Evolutionary conservation across 1,140 invertebrate species (phyloP), one percentile per base, ranked within the genome.

Genomic region (Philopotamus ludificatus): DNA sequence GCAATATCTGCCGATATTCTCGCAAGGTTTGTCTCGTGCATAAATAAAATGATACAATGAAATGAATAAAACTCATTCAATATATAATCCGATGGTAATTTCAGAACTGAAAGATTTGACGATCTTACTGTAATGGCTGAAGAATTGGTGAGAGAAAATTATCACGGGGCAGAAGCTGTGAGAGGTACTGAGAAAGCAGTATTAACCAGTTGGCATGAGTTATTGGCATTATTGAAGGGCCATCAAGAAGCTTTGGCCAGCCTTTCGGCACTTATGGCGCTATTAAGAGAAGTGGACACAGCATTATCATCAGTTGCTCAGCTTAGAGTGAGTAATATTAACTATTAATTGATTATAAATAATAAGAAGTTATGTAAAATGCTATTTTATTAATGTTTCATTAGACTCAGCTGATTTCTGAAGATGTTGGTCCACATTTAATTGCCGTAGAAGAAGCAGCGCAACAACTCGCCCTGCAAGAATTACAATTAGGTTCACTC

Each of bases 1-100:
- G 97, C 97, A 18, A 97, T 99, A 53, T 94, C 92, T 71, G 96
- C 96, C 0, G 97, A 99, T 74, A 98, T 99, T 65, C 78, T 97
- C 26, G 92, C 96, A 2, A 78, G 79, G 78, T 79, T 41, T 62
- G 59, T 18, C 23, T 15, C 69, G 68, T 63, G 21, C 67, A 50
- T 73, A 73, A 73, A 61, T 34, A 12, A 34, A 7, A 7, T 12
- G 28, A 7, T 34, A 7, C 28, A 34, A 34, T 34, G 12, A 34
- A 34, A 34, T 34, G 12, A 34, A 49, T 49, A 7, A 49, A 15
- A 49, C 16, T 20, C 8, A 49, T 7, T 49, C 20, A 49, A 9
- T 49, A 49, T n/a, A n/a, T n/a, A n/a, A n/a, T n/a, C n/a, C n/a
- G n/a, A n/a, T n/a, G 9, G 9, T 53, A 3, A 20, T 53, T 68